These are phyloP conservation scores for Muraenolepis orangiensis DNA, from an alignment of 2,797 vertebrate genomes.

Conservation along the genomic window DNA sequence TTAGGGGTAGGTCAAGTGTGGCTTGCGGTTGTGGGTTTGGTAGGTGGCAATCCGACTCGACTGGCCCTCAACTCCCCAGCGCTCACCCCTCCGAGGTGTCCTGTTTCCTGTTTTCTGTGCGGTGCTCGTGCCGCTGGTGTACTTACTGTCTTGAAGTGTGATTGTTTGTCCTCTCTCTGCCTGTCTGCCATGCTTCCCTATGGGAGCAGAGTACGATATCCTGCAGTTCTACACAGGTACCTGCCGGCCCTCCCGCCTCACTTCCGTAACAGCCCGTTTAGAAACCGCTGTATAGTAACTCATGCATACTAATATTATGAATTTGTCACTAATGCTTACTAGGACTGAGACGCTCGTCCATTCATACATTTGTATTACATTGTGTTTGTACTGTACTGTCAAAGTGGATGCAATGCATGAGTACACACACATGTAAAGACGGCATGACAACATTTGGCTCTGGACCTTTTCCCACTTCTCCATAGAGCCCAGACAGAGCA, in stretches of 20 bases:
- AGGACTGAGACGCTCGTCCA: too few species aligned
- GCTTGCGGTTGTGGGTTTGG: not conserved
- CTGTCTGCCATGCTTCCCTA: constrained; percentile 53
- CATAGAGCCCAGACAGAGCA: not conserved
- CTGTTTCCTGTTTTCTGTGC: constrained; percentile 8
- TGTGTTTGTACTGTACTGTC: not conserved
- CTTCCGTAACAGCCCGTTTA: not conserved
- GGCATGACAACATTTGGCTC: not conserved
- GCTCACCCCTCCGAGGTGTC: not conserved
- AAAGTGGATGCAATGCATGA: not conserved
- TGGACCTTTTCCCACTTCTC: not conserved
- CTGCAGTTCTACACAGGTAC: constrained; percentile 70
- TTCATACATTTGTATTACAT: not conserved
- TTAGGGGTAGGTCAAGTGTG: not conserved
- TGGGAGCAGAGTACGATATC: constrained; percentile 68
- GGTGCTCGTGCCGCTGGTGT: constrained; percentile 13
- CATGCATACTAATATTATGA: too few species aligned
- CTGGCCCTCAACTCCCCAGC: not conserved
- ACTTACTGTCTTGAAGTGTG: constrained; percentile 33
- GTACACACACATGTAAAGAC: not conserved
- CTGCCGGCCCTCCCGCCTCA: not conserved
- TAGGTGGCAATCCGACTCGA: constrained; percentile 6
- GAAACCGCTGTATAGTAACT: not conserved
- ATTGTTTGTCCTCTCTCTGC: constrained; percentile 12
- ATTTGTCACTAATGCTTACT: too few species aligned